Conservation (phyloP, 2,113 vertebrate species). For the Myotis davidii region DNA sequence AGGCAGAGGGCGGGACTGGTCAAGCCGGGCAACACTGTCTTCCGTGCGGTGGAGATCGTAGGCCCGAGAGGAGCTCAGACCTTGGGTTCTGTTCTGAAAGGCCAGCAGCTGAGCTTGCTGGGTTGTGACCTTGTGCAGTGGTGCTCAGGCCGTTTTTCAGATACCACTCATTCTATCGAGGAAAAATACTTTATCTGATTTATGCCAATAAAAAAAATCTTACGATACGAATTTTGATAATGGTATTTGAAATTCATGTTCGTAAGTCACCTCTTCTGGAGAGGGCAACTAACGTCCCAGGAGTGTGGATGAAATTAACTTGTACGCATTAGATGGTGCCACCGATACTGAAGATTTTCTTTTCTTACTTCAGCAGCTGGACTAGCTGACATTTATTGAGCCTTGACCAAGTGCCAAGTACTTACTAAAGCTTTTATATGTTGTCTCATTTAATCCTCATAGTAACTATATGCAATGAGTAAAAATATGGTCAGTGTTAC, state of each 20-base stretch:
- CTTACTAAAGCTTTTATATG: not conserved
- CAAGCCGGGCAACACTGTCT: not conserved
- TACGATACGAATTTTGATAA: not conserved
- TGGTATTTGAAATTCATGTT: not conserved
- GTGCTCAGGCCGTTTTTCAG: not conserved
- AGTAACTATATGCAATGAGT: not conserved
- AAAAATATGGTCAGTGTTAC: not conserved
- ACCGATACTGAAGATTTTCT: not conserved
- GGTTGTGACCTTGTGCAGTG: not conserved
- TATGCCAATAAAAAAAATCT: not conserved
- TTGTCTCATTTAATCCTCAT: not conserved
- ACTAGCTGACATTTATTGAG: slow-evolving; percentile 10
- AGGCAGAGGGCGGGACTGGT: not conserved
- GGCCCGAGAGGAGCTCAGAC: not conserved
- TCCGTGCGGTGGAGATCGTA: not conserved
- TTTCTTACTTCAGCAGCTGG: not conserved
- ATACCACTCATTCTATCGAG: not conserved
- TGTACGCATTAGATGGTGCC: not conserved
- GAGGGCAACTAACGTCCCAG: not conserved
- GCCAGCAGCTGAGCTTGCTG: not conserved
- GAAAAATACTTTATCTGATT: not conserved
- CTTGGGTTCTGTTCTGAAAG: not conserved
- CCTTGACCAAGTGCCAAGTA: not conserved
- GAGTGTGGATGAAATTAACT: slow-evolving; percentile 1
- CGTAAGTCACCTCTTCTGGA: not conserved